Evolutionary conservation across 2,888 invertebrate genomes (phyloP).

Genomic region (Chrysodeixis includens): DNA sequence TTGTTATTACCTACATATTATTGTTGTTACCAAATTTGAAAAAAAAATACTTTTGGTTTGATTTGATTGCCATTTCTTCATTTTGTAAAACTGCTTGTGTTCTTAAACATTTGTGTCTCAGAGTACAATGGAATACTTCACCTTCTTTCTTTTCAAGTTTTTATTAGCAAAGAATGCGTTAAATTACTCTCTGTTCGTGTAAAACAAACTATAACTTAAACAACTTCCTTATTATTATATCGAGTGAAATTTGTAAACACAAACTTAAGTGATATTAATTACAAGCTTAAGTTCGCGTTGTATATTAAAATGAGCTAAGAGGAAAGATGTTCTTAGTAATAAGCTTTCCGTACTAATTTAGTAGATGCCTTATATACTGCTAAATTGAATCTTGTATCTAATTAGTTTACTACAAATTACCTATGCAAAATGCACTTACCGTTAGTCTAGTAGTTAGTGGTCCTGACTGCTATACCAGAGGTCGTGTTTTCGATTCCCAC

Average conservation of each 20-base stretch:
- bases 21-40: too few relatives aligned
- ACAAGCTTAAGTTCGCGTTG: conserved; percentile 17
- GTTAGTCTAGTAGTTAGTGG: too few relatives aligned
- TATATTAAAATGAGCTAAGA: conserved; percentile 31
- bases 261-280: conserved; percentile 34
- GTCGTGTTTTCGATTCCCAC: too few relatives aligned
- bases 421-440: neutral
- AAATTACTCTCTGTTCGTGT: neutral
- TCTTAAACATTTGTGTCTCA: too few relatives aligned
- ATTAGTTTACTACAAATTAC: neutral
- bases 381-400: neutral
- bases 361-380: neutral
- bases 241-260: conserved; percentile 25
- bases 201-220: neutral
- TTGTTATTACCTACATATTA: too few relatives aligned
- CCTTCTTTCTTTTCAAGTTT: too few relatives aligned
- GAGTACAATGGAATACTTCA: too few relatives aligned
- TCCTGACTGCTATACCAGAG: too few relatives aligned
- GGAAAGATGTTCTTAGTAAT: conserved; percentile 20
- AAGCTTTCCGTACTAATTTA: conserved; percentile 16
- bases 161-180: too few relatives aligned
- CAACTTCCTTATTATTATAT: neutral
- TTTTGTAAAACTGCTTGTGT: too few relatives aligned
- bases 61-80: too few relatives aligned
- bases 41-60: too few relatives aligned